Evolutionary conservation across 2,113 vertebrate species (phyloP).

Genomic region (Cochlearius cochlearius): DNA sequence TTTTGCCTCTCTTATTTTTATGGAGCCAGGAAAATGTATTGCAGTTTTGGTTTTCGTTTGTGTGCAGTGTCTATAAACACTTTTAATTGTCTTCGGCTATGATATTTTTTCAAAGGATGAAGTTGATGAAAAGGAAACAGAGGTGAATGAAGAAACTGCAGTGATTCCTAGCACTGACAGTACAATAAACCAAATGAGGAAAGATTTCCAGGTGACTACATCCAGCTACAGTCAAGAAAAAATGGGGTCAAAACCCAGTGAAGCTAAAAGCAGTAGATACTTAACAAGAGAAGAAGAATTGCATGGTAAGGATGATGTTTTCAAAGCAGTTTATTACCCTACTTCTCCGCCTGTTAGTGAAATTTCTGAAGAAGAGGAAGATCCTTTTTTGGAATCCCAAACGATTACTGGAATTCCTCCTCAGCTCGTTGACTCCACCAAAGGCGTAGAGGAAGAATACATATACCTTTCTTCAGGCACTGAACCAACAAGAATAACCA

Average conservation of each 20-base stretch:
- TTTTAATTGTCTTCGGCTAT: conserved; percentile 34
- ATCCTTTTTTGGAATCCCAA: conserved; percentile 22
- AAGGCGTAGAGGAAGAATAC: conserved; percentile 56
- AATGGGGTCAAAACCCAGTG: conserved; percentile 29
- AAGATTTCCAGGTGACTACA: conserved; percentile 69
- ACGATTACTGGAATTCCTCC: conserved; percentile 16
- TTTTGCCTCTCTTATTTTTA: neutral
- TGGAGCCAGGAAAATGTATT: neutral
- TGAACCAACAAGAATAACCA: conserved; percentile 59
- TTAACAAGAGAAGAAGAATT: conserved; percentile 61
- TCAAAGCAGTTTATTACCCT: conserved; percentile 56
- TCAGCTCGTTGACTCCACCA: conserved; percentile 35
- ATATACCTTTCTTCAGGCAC: conserved; percentile 54
- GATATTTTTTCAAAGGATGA: conserved; percentile 73
- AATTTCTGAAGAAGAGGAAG: conserved; percentile 43
- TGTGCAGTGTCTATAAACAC: neutral
- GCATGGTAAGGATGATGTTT: conserved; percentile 57
- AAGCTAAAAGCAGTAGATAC: conserved; percentile 62
- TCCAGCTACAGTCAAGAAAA: conserved; percentile 65
- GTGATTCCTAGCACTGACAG: conserved; percentile 64
- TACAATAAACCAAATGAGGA: conserved; percentile 70
- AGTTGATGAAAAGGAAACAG: conserved; percentile 62
- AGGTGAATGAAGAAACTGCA: conserved; percentile 52
- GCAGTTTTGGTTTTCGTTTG: neutral
- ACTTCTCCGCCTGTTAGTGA: conserved; percentile 61